phyloP scores from a whole-genome alignment of 2,888 invertebrate species.

The Cremastinae sp. region DNA sequence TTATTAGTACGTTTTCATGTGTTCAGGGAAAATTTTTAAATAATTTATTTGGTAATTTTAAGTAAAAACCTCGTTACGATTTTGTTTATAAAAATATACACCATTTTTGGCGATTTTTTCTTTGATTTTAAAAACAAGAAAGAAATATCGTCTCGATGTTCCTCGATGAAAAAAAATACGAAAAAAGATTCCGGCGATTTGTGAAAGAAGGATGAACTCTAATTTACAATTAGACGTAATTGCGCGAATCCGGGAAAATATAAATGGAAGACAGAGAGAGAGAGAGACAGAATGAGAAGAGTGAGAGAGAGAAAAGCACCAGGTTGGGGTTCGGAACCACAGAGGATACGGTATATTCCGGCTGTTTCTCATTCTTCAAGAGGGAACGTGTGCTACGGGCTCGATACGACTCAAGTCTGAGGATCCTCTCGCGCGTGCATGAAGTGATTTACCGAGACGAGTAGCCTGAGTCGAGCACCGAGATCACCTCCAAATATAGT shows the following conservation, averaged over 20 bases:
- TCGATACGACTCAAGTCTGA: slow-evolving; percentile 2
- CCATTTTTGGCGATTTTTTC: background rate
- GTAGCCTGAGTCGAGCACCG: slow-evolving; percentile 54
- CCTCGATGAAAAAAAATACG: background rate
- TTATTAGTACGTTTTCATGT: no score
- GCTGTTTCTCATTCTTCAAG: slow-evolving; percentile 20
- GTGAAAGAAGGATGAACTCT: background rate
- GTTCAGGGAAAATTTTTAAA: no score
- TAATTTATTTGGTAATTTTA: no score
- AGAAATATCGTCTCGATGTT: background rate
- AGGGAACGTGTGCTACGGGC: background rate
- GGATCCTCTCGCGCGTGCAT: slow-evolving; percentile 52
- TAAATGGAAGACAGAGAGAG: background rate
- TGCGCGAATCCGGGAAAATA: slow-evolving; percentile 11
- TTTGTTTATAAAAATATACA: no score
- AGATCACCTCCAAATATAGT: slow-evolving; percentile 60
- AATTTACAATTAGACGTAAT: slow-evolving; percentile 37
- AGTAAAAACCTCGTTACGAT: no score
- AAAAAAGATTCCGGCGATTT: no score
- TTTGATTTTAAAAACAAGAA: slow-evolving; percentile 4
- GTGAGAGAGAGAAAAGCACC: background rate
- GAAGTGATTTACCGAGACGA: slow-evolving; percentile 60
- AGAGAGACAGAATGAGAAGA: background rate
- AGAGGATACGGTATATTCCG: background rate
- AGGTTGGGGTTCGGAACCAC: slow-evolving; percentile 7